Evolutionary conservation across 2,797 vertebrate species (phyloP).

Genomic region (Anguilla pacifica): DNA sequence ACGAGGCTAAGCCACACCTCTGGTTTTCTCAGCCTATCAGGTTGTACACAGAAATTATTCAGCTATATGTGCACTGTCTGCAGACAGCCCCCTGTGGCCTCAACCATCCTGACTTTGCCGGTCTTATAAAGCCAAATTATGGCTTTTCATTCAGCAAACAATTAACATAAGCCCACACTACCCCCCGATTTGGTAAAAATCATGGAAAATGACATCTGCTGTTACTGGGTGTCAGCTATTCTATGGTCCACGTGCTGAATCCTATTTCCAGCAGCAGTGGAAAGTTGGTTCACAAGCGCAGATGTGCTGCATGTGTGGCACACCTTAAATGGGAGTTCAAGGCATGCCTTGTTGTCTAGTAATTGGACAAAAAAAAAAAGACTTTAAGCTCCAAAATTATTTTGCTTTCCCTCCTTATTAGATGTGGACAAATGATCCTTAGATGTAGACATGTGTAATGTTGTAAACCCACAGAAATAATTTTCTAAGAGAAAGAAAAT

Average conservation of each 20-base stretch:
- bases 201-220: background rate
- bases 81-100: background rate
- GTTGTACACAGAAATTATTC: background rate
- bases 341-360: background rate
- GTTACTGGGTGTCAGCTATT: constrained; percentile 5
- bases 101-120: background rate
- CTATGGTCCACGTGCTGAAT: background rate
- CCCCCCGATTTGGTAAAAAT: background rate
- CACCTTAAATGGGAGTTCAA: constrained; percentile 18
- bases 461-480: no score
- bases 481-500: no score
- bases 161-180: background rate
- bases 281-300: background rate
- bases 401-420: background rate
- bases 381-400: background rate
- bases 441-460: no score
- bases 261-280: constrained; percentile 14
- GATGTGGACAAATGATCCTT: no score
- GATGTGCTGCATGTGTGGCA: background rate
- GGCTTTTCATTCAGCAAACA: background rate
- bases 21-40: background rate
- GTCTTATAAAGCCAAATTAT: background rate
- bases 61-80: background rate
- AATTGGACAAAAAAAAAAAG: background rate
- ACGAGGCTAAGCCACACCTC: background rate